These are phyloP conservation scores for Clangula hyemalis DNA, from an alignment of 2,797 vertebrate species.

Conservation along the genomic window DNA sequence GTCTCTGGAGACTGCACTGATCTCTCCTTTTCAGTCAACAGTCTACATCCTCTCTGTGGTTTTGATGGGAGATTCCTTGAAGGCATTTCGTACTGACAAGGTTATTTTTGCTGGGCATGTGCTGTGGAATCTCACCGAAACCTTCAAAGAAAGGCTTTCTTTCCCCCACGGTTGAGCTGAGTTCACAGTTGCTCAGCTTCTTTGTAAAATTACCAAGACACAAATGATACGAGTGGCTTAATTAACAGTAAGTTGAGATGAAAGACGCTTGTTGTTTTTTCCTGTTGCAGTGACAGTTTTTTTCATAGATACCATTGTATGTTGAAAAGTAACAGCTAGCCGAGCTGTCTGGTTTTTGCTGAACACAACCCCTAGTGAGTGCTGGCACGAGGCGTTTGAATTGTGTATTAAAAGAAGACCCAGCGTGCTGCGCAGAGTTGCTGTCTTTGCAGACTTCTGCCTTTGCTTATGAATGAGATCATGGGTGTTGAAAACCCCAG, in stretches of 20 bases:
- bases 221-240: background rate
- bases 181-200: constrained; percentile 38
- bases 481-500: background rate
- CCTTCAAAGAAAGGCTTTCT: constrained; percentile 54
- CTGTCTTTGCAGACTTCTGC: constrained; percentile 20
- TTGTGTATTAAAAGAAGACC: background rate
- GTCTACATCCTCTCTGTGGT: constrained; percentile 60
- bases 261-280: constrained; percentile 29
- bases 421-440: background rate
- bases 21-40: constrained; percentile 69
- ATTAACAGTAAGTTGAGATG: constrained; percentile 36
- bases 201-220: constrained; percentile 28
- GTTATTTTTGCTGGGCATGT: constrained; percentile 55
- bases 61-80: constrained; percentile 74
- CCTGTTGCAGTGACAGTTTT: background rate
- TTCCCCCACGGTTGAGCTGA: background rate
- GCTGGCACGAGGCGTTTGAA: background rate
- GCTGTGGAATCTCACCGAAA: constrained; percentile 60
- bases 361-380: background rate
- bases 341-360: background rate
- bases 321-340: background rate
- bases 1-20: constrained; percentile 70
- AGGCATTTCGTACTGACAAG: constrained; percentile 77
- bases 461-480: background rate
- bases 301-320: background rate